Base-by-base conservation (phyloP, 2,888 invertebrate genomes). In the Brachypalpus laphriformis region DNA sequence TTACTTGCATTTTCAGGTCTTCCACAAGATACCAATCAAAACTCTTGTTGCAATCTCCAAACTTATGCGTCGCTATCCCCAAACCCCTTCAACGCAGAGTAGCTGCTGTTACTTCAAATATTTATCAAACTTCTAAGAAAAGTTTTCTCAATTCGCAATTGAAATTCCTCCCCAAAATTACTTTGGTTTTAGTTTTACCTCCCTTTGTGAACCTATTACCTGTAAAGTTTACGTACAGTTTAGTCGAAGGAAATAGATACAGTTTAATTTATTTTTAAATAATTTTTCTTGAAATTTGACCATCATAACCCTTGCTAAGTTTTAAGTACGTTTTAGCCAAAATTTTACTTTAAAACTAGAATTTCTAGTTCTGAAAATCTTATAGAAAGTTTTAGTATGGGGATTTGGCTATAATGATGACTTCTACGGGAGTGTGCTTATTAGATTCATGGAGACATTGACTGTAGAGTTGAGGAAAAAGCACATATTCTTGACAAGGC, bases 101-200 rank as follows among this genome's bases (percentile, higher is more conserved):
- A 9, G 16, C 28, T 51, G 47, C 51, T 20, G 59, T 16, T 45
- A 37, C 37, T 61, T 70, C 51, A 77, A 82, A 77, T 77, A 82
- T 82, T 77, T 82, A 77, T 63, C 25, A 66, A 82, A 77, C 37
- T 82, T 59, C 16, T 28, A 22, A 40, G 18, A 8, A 72, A 82
- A 82, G 51, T 82, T 68, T 47, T 34, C 34, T 34, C 22, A 18
- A 59, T 25, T n/a, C n/a, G 65, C 65, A 66, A 76, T 76, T 71
- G 57, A 71, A 66, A 65, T 59, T 75, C 31, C 14, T 16, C 6
- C n/a, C 20, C 34, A 4, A 28, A 54, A 54, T 28, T 54, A 56
- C 28, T 54, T 68, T 16, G n/a, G 4, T 40, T 37, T 7, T 28
- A 40, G 42, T 70, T 70, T n/a, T 1, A 14, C 28, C 40, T 25